Evolutionary conservation across 2,113 vertebrate species (phyloP).

Genomic region (Otocyon megalotis): DNA sequence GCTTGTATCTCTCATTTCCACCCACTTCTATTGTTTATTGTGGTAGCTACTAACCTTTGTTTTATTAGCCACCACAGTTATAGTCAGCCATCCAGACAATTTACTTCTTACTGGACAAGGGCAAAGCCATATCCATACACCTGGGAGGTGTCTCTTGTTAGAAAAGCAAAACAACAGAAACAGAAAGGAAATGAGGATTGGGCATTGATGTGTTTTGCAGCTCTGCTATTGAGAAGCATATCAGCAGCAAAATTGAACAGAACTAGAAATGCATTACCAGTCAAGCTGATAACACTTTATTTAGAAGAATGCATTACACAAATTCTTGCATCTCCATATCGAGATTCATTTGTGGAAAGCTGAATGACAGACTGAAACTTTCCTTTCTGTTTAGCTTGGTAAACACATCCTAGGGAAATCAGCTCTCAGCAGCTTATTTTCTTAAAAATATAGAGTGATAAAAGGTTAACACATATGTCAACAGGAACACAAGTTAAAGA

Average conservation of each 20-base stretch:
- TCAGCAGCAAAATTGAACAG: not conserved
- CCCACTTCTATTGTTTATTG: not conserved
- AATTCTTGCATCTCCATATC: not conserved
- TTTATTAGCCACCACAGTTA: not conserved
- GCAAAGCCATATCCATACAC: not conserved
- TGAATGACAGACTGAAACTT: not conserved
- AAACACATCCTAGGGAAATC: not conserved
- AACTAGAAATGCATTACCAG: not conserved
- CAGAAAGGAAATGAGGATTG: not conserved
- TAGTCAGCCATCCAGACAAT: not conserved
- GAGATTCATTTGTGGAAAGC: not conserved
- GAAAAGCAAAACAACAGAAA: not conserved
- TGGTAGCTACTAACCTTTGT: not conserved
- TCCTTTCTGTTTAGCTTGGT: not conserved
- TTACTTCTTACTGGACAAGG: not conserved
- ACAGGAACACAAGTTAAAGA: not conserved
- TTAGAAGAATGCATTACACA: not conserved
- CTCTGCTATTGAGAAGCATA: not conserved
- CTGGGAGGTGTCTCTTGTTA: not conserved
- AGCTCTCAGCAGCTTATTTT: slow-evolving; percentile 3
- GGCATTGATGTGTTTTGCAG: not conserved
- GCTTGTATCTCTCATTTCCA: not conserved
- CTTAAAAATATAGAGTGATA: not conserved
- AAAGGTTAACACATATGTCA: slow-evolving; percentile 4
- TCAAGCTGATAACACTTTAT: not conserved